Base-by-base conservation (phyloP, 2,888 invertebrate species). In the Chalcis sispes region DNA sequence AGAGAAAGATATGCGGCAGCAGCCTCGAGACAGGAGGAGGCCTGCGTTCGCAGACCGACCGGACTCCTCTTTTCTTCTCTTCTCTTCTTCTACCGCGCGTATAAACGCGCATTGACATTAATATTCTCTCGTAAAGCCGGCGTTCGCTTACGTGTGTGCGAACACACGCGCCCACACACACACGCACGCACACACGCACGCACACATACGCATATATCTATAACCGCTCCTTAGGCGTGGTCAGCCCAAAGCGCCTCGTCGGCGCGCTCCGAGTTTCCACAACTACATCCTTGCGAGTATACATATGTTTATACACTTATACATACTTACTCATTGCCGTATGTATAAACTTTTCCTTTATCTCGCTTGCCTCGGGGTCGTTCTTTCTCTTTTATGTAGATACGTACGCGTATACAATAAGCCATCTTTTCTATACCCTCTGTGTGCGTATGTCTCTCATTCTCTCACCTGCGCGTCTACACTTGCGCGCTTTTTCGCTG, bases 91-190 rank as follows among this genome's bases (percentile, higher is more conserved):
- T 3, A 32, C 5, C 3, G 32, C 8, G 32, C 8, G 32, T 50
- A 13, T 27, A 10, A 18, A 52, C 52, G 78, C 77, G 76, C 77
- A 79, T 77, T 74, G 78, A 54, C 81, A 83, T 83, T 83, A 83
- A 83, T 83, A 83, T 82, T 82, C 80, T 59, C 71, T 78, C 78
- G 81, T 79, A 80, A 81, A 81, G 79, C 69, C 72, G 69, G 62
- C 62, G n/a, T n/a, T n/a, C n/a, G n/a, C n/a, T n/a, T n/a, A n/a
- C n/a, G n/a, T n/a, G n/a, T n/a, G n/a, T n/a, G n/a, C n/a, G n/a
- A n/a, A n/a, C n/a, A n/a, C n/a, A n/a, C n/a, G n/a, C n/a, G n/a
- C n/a, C n/a, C n/a, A n/a, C n/a, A n/a, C n/a, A n/a, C n/a, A n/a
- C n/a, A n/a, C n/a, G n/a, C n/a, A n/a, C n/a, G n/a, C n/a, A n/a